Evolutionary conservation across 1,140 invertebrate genomes (phyloP), one percentile per base, ranked within the genome.

Genomic region (Drosophila malerkotliana): DNA sequence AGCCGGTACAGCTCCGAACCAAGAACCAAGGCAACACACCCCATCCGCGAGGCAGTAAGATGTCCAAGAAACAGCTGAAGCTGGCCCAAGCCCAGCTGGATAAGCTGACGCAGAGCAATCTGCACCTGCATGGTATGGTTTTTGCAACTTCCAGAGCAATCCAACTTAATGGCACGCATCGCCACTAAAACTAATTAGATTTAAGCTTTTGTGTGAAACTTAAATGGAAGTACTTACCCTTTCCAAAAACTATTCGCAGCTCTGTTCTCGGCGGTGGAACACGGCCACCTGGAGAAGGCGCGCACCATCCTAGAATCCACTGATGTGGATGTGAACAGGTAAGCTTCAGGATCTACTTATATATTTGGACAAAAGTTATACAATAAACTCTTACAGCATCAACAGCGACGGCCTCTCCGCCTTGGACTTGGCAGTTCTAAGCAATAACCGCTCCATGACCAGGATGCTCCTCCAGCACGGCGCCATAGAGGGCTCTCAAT

Each of bases 241-340:
- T 45, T 45, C 7, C 14, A 1, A 9, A 18, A n/a, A 37, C 56
- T 26, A 53, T 61, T 93, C 94, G 12, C 93, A 97, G 97, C 96
- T 39, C 93, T 98, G n/a, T 97, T 97, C 92, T 95, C 96, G 10
- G 98, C 98, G 1, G 97, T 98, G 3, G 98, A 99, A 92, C 96
- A 98, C 92, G 97, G 97, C 21, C 97, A 98, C 91, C 87, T 98
- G 79, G 98, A 98, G 73, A 97, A 98, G 90, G 97, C 96, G 0
- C 94, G 96, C 73, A 96, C 95, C 28, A 98, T 99, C 83, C 92
- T 98, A 62, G 97, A 98, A 82, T 96, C 97, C 10, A 97, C 96
- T 0, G 96, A 97, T 90, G 96, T 98, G 3, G 96, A 98, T 92
- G 94, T 98, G 21, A 98, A 98, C 92, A 97, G 97, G 97, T 98